Evolutionary conservation across 2,888 invertebrate species (phyloP).

Genomic region (Phaedon cochleariae): DNA sequence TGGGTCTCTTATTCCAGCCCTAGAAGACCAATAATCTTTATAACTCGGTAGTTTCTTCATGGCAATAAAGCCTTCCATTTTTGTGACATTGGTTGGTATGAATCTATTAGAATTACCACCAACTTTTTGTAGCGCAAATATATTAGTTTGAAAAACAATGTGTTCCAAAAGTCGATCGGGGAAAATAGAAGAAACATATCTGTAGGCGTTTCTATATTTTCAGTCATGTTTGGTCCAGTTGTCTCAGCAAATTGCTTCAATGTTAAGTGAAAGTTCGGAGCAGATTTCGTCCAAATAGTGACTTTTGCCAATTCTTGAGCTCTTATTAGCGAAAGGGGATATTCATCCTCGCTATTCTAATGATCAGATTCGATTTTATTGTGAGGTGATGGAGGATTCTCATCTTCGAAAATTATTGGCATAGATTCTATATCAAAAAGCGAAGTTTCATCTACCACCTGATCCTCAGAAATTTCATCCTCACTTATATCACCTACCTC

Average conservation of each 20-base stretch:
- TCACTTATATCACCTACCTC: not conserved
- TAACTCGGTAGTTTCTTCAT: conserved; percentile 1
- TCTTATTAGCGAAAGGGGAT: no score
- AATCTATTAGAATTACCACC: not conserved
- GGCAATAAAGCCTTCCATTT: not conserved
- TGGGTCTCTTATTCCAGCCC: not conserved
- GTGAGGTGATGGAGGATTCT: no score
- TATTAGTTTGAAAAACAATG: conserved; percentile 10
- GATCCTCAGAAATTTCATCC: not conserved
- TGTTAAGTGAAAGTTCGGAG: no score
- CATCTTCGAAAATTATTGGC: no score
- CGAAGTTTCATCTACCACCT: not conserved
- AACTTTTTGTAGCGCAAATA: conserved; percentile 1
- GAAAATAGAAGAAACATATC: conserved; percentile 17
- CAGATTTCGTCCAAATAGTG: no score
- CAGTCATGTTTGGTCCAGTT: not conserved
- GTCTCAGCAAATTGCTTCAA: no score
- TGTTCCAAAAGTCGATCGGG: not conserved
- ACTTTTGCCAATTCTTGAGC: no score
- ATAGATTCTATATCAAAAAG: no score
- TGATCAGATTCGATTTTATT: no score
- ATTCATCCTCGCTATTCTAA: no score
- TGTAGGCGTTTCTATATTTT: conserved; percentile 8
- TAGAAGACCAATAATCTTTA: conserved; percentile 17
- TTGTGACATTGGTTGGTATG: conserved; percentile 4